These are phyloP conservation scores for Hystrix cristata DNA, from an alignment of 2,113 vertebrate species.

Conservation along the genomic window DNA sequence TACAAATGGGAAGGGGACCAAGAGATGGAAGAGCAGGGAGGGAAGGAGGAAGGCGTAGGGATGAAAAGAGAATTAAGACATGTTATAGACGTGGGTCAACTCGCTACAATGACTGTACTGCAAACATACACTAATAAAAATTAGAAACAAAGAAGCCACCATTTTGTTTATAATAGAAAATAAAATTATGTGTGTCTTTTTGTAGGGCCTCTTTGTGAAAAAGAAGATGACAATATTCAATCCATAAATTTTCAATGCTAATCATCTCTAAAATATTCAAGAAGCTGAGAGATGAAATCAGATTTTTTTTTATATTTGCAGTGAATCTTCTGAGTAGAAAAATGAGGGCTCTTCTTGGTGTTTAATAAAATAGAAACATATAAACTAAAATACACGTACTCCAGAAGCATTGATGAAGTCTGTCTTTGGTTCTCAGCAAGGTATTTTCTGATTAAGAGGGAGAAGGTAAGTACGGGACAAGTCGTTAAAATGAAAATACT, in stretches of 20 bases:
- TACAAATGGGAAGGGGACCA: too few relatives aligned
- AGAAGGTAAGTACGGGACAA: neutral
- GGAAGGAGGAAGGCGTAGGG: too few relatives aligned
- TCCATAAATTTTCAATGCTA: neutral
- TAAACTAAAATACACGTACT: neutral
- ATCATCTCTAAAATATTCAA: neutral
- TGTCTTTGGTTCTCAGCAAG: neutral
- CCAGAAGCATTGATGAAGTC: neutral
- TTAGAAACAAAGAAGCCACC: too few relatives aligned
- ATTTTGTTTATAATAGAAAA: too few relatives aligned
- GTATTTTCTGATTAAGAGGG: neutral
- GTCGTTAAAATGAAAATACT: slow-evolving; percentile 9
- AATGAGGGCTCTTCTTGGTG: neutral
- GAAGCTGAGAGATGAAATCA: slow-evolving; percentile 20
- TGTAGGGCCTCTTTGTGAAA: neutral
- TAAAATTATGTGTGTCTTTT: neutral
- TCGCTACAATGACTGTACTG: too few relatives aligned
- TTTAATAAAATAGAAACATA: slow-evolving; percentile 29
- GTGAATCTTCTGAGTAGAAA: neutral
- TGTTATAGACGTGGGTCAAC: too few relatives aligned
- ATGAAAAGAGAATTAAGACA: too few relatives aligned
- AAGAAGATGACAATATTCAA: slow-evolving; percentile 50
- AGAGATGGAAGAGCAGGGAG: too few relatives aligned
- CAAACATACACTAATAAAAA: too few relatives aligned
- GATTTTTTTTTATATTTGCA: neutral